Base-by-base conservation (phyloP, 2,113 vertebrate genomes). In the Calidris pugnax region DNA sequence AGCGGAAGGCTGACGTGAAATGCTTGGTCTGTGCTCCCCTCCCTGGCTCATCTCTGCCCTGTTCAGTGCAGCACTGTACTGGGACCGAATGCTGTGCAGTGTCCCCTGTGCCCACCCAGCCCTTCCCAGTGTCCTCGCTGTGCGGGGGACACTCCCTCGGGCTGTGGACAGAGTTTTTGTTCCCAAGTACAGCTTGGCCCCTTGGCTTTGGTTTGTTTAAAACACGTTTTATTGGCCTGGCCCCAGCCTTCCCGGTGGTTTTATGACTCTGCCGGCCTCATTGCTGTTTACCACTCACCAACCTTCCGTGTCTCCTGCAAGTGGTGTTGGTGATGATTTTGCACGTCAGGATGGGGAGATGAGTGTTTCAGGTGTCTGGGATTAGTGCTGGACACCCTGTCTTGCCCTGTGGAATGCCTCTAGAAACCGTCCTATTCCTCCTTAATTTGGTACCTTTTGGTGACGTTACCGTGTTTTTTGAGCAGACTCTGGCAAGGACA, bases 41-140 rank as follows among this genome's bases (percentile, higher is more conserved):
- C 57, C 21, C 11, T 1, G 33, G 32, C 59, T 83, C 9, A 0
- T 28, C 69, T 51, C 50, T 47, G 75, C 63, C 27, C 24, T 8
- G 14, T 22, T 67, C 12, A 13, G 27, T 14, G 27, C 47, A 12
- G 43, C 1, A 5, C 51, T 18, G n/a, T 33, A 12, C 60, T 1
- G 2, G 39, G 35, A 45, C 10, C 2, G 1, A 35, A 11, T 3
- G 45, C 59, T 24, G 19, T 1, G 5, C 7, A 0, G 56, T 26
- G 74, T 74, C 51, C 71, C 28, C 76, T 28, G 39, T 50, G 59
- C 41, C 64, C 71, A 12, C 41, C 51, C n/a, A 16, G 59, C 67
- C 51, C 47, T 51, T 63, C 43, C 39, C 41, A 5, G 33, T 2
- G 23, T 39, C 76, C 43, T 67, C 0, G 0, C 41, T 56, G 19